These are phyloP conservation scores for Chionoecetes opilio DNA, from an alignment of 1,140 invertebrate genomes.

Conservation along the genomic window DNA sequence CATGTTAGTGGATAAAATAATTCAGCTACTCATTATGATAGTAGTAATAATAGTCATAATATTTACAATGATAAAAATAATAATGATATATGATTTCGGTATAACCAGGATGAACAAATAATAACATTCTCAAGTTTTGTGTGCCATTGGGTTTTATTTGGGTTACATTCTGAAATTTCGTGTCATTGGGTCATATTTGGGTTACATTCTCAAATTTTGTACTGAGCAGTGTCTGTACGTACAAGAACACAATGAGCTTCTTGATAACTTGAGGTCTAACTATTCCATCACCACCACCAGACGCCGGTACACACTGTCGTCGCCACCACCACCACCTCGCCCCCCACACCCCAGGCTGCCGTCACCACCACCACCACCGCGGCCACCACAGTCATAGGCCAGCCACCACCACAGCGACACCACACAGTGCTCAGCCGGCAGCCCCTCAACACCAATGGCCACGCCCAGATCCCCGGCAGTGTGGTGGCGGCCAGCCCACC, in stretches of 20 bases:
- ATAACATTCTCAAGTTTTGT: not conserved
- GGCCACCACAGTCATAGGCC: constrained; percentile 44
- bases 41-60: too few relatives aligned
- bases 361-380: constrained; percentile 44
- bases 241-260: too few relatives aligned
- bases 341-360: not conserved
- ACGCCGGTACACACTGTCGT: not conserved
- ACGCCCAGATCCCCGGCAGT: constrained; percentile 67
- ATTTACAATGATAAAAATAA: too few relatives aligned
- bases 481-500: constrained; percentile 79
- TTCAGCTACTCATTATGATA: too few relatives aligned
- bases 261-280: too few relatives aligned
- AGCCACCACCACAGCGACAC: constrained; percentile 42
- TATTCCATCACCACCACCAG: not conserved
- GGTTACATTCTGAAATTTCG: too few relatives aligned
- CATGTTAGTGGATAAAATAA: too few relatives aligned
- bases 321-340: constrained; percentile 44
- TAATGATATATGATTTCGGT: too few relatives aligned
- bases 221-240: too few relatives aligned
- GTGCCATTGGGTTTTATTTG: not conserved
- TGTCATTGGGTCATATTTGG: too few relatives aligned
- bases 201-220: too few relatives aligned
- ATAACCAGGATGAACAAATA: too few relatives aligned
- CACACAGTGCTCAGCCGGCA: constrained; percentile 82
- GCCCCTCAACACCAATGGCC: constrained; percentile 81